Evolutionary conservation across 2,888 invertebrate genomes (phyloP), one percentile per base, ranked within the genome.

Genomic region (Drosophila tripunctata): DNA sequence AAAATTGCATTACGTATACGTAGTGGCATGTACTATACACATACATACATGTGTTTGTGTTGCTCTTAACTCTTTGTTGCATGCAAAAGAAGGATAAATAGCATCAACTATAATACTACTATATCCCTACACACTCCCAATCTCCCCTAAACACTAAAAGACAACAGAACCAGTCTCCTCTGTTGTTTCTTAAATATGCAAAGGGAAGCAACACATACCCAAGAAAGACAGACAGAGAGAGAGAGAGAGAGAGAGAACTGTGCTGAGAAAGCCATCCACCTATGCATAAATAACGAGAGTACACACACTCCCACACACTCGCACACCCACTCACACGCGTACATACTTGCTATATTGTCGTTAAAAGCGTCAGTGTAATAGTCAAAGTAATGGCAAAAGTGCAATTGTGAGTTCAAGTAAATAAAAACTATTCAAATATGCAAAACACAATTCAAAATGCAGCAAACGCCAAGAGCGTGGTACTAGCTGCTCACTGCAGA

Each of bases 361-460:
- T 76, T 85, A 78, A 87, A 85, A 83, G 83, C 86, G 86, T 77
- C 88, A 82, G 80, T 66, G 71, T 88, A 83, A 88, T 88, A 86
- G 87, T 78, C 77, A 88, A 79, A 77, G 83, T 86, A 86, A 87
- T 86, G 83, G 84, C 83, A 83, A 88, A 84, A 84, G 84, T 84
- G 84, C 84, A 84, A 84, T 84, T 88, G 88, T 78, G 80, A 84
- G 88, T 84, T 83, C 83, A 86, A 82, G 83, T 87, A 84, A 87
- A 84, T 87, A 87, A 84, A 87, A 84, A 86, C 80, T 88, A 79
- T 79, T 84, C 83, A 88, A 88, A 84, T 84, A 84, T 84, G 84
- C 83, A 84, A 87, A 84, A 79, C 77, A 79, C 83, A 87, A 76
- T 82, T 72, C 72, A 85, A 76, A 78, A 86, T 78, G 72, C 70